Conservation (phyloP, 1,140 invertebrate genomes). For the Drosophila ohnishii region DNA sequence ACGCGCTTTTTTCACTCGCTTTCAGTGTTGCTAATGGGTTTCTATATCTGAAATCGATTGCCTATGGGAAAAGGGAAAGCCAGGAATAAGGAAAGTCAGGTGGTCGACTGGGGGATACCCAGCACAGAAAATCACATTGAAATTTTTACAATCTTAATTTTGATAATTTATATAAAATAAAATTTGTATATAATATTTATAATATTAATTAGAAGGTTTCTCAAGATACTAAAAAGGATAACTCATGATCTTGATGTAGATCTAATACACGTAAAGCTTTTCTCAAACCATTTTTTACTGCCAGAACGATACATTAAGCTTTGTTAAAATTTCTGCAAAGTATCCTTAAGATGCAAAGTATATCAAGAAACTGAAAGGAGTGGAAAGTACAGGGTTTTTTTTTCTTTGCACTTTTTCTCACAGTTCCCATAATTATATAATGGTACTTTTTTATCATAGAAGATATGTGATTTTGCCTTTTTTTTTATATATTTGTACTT, state of each 20-base stretch:
- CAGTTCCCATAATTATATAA: background rate
- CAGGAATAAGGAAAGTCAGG: background rate
- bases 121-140: background rate
- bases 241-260: too few species aligned
- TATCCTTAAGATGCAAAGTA: too few species aligned
- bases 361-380: too few species aligned
- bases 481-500: background rate
- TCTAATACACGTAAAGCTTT: too few species aligned
- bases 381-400: too few species aligned
- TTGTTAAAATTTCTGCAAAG: too few species aligned
- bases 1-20: background rate
- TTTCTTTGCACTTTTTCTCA: background rate
- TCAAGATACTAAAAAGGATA: too few species aligned
- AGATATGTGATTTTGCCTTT: too few species aligned
- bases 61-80: background rate
- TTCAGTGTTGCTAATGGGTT: constrained; percentile 11
- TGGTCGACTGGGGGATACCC: background rate
- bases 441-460: too few species aligned
- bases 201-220: background rate
- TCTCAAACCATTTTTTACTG: background rate
- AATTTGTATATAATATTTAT: background rate
- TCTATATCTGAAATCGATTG: constrained; percentile 11
- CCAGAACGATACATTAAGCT: too few species aligned
- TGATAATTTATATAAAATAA: too few species aligned
- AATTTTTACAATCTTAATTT: background rate